Evolutionary conservation across 1,140 invertebrate species (phyloP).

Genomic region (Bombyx mori): ASM3026992v2 NC_085121.1:5968001-5968500

Average conservation of each 20-base stretch:
- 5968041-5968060: slow-evolving; percentile 54
- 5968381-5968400: slow-evolving; percentile 9
- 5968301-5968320: slow-evolving; percentile 66
- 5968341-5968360: slow-evolving; percentile 70
- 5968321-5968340: slow-evolving; percentile 69
- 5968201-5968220: slow-evolving; percentile 2
- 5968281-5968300: slow-evolving; percentile 62
- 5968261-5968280: background rate
- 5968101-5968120: slow-evolving; percentile 64
- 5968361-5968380: slow-evolving; percentile 19
- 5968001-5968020: too few species aligned
- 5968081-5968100: slow-evolving; percentile 72
- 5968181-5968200: background rate
- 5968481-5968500: too few species aligned
- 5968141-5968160: slow-evolving; percentile 21
- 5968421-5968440: too few species aligned
- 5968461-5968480: too few species aligned
- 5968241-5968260: background rate
- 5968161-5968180: slow-evolving; percentile 9
- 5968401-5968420: too few species aligned
- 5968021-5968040: too few species aligned
- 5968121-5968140: slow-evolving; percentile 64
- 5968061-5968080: slow-evolving; percentile 61
- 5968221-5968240: slow-evolving; percentile 1
- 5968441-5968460: too few species aligned